These are phyloP conservation scores for Crotalus viridis DNA, from an alignment of 2,113 vertebrate genomes.

Conservation along the genomic window DNA sequence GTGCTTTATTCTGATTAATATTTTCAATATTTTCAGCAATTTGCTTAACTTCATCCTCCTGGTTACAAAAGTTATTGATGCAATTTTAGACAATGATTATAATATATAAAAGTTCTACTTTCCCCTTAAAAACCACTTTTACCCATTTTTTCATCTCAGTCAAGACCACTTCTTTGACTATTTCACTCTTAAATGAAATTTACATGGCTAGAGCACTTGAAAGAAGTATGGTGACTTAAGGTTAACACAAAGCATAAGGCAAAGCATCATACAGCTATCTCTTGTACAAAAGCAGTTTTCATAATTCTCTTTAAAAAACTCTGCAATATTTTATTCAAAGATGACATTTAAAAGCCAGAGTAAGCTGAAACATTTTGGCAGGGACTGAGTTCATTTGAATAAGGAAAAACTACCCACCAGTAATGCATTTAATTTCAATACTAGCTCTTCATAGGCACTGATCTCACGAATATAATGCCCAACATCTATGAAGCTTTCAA, in stretches of 20 bases:
- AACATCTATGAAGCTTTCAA: constrained; percentile 90
- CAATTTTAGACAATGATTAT: not conserved
- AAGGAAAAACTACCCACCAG: constrained; percentile 67
- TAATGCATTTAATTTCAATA: constrained; percentile 77
- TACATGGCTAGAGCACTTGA: not conserved
- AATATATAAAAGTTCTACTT: not conserved
- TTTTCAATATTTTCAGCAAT: constrained; percentile 80
- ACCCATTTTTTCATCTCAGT: not conserved
- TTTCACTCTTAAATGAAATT: not conserved
- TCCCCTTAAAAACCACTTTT: not conserved
- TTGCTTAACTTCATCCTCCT: constrained; percentile 80
- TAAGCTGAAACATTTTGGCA: not conserved
- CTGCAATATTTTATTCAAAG: not conserved
- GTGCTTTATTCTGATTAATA: constrained; percentile 83
- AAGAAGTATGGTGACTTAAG: not conserved
- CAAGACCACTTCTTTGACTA: not conserved
- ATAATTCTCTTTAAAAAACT: not conserved
- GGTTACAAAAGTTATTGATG: constrained; percentile 35
- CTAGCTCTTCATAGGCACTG: constrained; percentile 78
- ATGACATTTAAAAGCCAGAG: not conserved
- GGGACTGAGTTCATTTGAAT: not conserved
- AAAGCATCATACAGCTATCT: not conserved
- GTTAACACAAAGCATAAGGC: not conserved
- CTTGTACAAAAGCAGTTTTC: not conserved
- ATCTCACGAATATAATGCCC: constrained; percentile 88